phyloP scores from a whole-genome alignment of 1,140 invertebrate species.

The Achatina immaculata region DNA sequence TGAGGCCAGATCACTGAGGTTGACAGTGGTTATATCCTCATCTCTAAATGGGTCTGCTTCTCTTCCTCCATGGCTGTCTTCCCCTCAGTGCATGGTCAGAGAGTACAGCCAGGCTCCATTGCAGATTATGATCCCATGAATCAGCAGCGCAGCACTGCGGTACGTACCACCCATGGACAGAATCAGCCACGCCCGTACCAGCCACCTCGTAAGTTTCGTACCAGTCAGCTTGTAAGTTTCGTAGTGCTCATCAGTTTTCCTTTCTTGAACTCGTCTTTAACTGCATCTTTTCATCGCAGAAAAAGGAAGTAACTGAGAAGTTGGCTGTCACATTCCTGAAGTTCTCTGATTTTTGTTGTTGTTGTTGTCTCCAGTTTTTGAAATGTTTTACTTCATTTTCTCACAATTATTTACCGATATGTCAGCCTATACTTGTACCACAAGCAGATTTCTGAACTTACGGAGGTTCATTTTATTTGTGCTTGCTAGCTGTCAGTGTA shows the following conservation, averaged over 20 bases:
- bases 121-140: constrained; percentile 96
- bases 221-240: not conserved
- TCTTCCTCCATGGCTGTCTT: not conserved
- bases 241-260: not conserved
- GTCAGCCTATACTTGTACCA: too few species aligned
- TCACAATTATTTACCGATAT: too few species aligned
- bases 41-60: not conserved
- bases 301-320: too few species aligned
- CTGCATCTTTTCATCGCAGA: too few species aligned
- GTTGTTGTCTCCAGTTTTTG: too few species aligned
- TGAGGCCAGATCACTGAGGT: not conserved
- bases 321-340: too few species aligned
- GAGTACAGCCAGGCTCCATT: constrained; percentile 86
- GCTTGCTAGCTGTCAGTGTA: too few species aligned
- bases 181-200: constrained; percentile 24
- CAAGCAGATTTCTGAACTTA: too few species aligned
- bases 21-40: too few species aligned
- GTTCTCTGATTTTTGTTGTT: too few species aligned
- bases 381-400: too few species aligned
- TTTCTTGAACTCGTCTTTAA: not conserved
- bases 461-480: too few species aligned
- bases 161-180: constrained; percentile 52
- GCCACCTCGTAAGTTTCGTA: constrained; percentile 41
- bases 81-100: constrained; percentile 29
- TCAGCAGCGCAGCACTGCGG: constrained; percentile 86